Percentiles rank a stretch among this genome's conserved stretches.
Evolutionary conservation across 2,797 vertebrate genomes (phyloP).

Genomic region (Hydrophis major): DNA sequence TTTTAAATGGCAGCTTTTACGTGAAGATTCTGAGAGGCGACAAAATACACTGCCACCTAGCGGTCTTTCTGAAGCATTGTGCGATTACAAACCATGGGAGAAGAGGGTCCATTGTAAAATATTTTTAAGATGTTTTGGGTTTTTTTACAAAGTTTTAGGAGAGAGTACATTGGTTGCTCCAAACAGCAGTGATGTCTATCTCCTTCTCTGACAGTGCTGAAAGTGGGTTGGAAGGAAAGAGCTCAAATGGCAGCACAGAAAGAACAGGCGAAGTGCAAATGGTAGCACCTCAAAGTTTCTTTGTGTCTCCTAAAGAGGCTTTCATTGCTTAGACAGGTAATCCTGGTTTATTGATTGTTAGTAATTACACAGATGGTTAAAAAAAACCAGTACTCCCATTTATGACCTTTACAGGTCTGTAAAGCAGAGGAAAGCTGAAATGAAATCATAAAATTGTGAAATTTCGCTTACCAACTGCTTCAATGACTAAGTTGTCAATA

Average conservation of each 20-base stretch:
- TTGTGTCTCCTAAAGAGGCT: neutral
- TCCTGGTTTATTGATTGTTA: neutral
- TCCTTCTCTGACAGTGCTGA: neutral
- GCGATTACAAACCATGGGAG: neutral
- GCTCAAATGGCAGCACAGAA: neutral
- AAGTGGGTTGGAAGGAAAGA: neutral
- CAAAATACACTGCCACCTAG: constrained; percentile 24
- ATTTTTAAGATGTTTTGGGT: neutral
- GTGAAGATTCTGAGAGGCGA: neutral
- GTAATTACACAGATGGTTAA: neutral
- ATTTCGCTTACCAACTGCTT: neutral
- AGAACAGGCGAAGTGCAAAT: neutral
- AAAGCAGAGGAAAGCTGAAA: neutral
- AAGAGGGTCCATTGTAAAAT: neutral
- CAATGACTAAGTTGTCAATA: neutral
- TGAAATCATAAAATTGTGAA: neutral
- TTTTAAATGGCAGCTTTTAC: neutral
- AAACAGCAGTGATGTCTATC: neutral
- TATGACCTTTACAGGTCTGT: neutral
- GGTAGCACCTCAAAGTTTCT: neutral
- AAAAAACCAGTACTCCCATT: neutral
- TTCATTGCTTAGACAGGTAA: neutral
- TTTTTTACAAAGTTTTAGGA: neutral
- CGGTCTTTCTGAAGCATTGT: neutral
- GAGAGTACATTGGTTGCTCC: neutral